Conservation (phyloP, 2,888 invertebrate species). For the Conistra vaccinii region DNA sequence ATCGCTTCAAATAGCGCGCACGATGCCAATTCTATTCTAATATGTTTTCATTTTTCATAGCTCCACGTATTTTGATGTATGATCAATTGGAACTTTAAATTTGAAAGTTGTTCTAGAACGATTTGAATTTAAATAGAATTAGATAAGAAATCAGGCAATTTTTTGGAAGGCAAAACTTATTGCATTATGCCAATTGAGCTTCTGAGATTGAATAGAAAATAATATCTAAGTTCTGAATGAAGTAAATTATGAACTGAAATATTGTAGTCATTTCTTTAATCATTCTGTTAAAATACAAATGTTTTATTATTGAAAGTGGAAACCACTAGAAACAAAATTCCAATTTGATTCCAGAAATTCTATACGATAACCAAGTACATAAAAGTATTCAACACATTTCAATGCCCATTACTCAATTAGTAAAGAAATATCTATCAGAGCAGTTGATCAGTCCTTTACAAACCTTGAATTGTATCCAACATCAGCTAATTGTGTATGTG, state of each 20-base stretch:
- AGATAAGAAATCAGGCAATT: conserved; percentile 17
- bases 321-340: background rate
- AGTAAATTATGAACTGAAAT: background rate
- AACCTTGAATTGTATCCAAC: conserved; percentile 52
- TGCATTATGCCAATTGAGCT: background rate
- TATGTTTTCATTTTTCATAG: conserved; percentile 71
- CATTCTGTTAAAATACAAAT: background rate
- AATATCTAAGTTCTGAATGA: background rate
- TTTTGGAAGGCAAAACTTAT: background rate
- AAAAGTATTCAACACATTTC: background rate
- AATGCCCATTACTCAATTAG: background rate
- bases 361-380: background rate
- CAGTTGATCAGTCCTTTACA: conserved; percentile 3
- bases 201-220: background rate
- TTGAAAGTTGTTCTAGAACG: conserved; percentile 36
- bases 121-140: conserved; percentile 46
- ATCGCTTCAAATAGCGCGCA: conserved; percentile 77
- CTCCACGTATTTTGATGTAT: conserved; percentile 66
- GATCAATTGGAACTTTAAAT: conserved; percentile 55
- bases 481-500: conserved; percentile 45
- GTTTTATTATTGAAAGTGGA: background rate
- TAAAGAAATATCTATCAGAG: background rate
- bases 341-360: background rate
- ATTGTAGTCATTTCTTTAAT: background rate
- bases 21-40: conserved; percentile 78